phyloP scores from a whole-genome alignment of 1,140 invertebrate genomes.

The Radopholus similis region DNA sequence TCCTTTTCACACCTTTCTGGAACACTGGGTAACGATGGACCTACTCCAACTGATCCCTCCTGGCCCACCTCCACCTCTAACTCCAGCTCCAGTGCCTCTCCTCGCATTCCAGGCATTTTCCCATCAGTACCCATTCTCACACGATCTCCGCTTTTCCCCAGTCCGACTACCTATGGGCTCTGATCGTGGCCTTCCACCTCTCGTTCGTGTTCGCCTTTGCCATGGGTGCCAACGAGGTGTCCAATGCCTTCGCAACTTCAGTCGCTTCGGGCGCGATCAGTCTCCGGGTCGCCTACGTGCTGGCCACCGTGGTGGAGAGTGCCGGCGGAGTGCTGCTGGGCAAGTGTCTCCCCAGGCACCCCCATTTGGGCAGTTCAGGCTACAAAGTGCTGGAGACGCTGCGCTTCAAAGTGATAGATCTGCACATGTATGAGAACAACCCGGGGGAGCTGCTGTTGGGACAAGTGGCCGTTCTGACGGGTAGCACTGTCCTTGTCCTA shows the following conservation, averaged over 20 bases:
- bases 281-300: conserved; percentile 76
- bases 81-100: too few species aligned
- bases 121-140: too few species aligned
- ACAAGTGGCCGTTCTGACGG: conserved; percentile 42
- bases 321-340: conserved; percentile 64
- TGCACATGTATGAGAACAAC: conserved; percentile 43
- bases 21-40: too few species aligned
- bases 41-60: too few species aligned
- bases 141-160: background rate
- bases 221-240: conserved; percentile 84
- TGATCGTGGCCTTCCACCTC: conserved; percentile 79
- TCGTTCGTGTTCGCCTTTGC: conserved; percentile 89
- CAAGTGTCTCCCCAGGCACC: background rate
- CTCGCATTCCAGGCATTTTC: too few species aligned
- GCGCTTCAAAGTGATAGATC: conserved; percentile 54
- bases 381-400: conserved; percentile 61
- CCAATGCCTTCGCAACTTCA: conserved; percentile 31
- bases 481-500: background rate
- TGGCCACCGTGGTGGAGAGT: conserved; percentile 81
- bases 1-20: too few species aligned
- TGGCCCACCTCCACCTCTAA: too few species aligned
- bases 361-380: conserved; percentile 48
- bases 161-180: conserved; percentile 39
- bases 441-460: conserved; percentile 29
- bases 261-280: conserved; percentile 40